These are phyloP conservation scores for Mus musculus DNA, from an alignment of 2,113 vertebrate genomes.

Conservation along the genomic window DNA sequence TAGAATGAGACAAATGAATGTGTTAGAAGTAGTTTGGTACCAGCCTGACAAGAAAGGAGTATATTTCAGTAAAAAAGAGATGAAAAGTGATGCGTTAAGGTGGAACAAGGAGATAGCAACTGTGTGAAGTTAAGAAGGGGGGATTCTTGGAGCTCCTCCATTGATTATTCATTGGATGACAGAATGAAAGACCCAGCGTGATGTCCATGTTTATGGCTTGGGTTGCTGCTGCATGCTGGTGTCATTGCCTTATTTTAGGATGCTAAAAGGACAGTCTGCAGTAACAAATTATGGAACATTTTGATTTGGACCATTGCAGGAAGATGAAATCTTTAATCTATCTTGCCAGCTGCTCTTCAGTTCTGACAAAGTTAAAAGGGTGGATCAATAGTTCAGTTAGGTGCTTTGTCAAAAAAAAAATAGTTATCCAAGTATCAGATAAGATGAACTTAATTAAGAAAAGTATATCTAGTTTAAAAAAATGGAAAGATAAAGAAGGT, in stretches of 20 bases:
- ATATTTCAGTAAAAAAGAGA: not conserved
- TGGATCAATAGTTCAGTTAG: not conserved
- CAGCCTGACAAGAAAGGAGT: not conserved
- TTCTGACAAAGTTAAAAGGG: not conserved
- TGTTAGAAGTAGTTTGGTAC: not conserved
- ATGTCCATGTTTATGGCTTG: accelerated
- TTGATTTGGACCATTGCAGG: not conserved
- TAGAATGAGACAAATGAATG: not conserved
- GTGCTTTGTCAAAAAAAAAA: not conserved
- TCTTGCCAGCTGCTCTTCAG: not conserved
- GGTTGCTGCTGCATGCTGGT: not conserved
- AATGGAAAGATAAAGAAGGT: not conserved
- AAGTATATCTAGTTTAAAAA: not conserved
- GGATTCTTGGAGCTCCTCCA: not conserved
- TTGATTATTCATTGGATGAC: not conserved
- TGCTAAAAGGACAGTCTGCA: not conserved
- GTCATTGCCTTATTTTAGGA: not conserved
- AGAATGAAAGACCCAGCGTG: not conserved
- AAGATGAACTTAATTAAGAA: not conserved
- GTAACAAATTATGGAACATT: not conserved
- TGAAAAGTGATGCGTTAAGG: not conserved
- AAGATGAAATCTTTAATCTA: not conserved
- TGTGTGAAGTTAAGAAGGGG: not conserved
- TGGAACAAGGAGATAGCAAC: not conserved
- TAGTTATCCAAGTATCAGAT: not conserved